These are phyloP conservation scores for Lepidochrysops patricia DNA, from an alignment of 2,888 invertebrate species.

Conservation along the genomic window DNA sequence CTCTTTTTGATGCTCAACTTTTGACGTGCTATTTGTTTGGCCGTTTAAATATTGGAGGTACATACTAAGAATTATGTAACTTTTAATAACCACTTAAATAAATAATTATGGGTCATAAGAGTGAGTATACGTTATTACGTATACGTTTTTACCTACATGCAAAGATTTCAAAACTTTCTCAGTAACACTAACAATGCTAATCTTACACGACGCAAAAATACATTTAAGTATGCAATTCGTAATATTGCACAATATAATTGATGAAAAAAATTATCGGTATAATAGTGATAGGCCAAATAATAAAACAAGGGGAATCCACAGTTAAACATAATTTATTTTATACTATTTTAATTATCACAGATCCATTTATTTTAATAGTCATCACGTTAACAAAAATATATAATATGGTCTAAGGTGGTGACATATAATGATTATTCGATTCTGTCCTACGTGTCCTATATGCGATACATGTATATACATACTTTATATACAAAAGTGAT, in stretches of 20 bases:
- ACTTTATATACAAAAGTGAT: slow-evolving; percentile 46
- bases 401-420: slow-evolving; percentile 62
- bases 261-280: no score
- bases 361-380: slow-evolving; percentile 73
- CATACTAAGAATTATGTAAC: neutral
- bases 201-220: no score
- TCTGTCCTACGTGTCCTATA: slow-evolving; percentile 30
- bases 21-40: slow-evolving; percentile 1
- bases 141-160: neutral
- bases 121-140: neutral
- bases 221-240: no score
- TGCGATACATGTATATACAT: slow-evolving; percentile 59
- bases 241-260: no score
- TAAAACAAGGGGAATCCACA: slow-evolving; percentile 39
- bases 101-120: no score
- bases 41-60: neutral
- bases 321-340: slow-evolving; percentile 74
- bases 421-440: slow-evolving; percentile 45
- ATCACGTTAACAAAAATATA: slow-evolving; percentile 73
- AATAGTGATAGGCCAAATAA: slow-evolving; percentile 1
- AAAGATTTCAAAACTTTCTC: neutral
- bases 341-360: slow-evolving; percentile 74
- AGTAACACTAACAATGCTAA: no score
- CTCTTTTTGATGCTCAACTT: neutral
- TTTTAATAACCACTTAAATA: neutral